Base-by-base conservation (phyloP, 2,113 vertebrate genomes). In the Lichenostomus cassidix region DNA sequence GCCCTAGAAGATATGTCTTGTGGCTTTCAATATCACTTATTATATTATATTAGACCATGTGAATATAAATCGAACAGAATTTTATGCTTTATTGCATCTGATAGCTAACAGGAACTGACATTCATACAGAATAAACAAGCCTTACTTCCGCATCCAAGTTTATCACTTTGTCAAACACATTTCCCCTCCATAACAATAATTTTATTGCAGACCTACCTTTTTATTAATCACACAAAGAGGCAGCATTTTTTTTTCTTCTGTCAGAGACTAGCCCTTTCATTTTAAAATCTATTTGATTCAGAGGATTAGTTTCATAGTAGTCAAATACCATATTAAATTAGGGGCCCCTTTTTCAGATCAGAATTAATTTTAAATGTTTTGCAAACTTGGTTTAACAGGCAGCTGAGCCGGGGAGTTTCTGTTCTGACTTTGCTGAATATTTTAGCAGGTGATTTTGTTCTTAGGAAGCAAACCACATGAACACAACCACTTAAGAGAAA, bases 71-170 rank as follows among this genome's bases (percentile, higher is more conserved):
- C 88, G 68, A 88, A 70, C 15, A 64, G 56, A 90, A 81, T 81
- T 93, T 94, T 93, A 71, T 96, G 79, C 58, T 94, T 95, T 92
- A 71, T 93, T 81, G 60, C 75, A 64, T 87, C 83, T 84, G 60
- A 81, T 94, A 83, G 64, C 73, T 92, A 60, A 75, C 55, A 92
- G 93, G 31, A 93, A 60, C 80, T 89, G 79, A 74, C 73, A 81
- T 71, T 75, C 71, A 60, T 52, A 56, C 60, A 80, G 69, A 83
- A 59, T 23, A 83, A 90, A 78, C 33, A 55, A 96, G 55, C 31
- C 22, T 31, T 80, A 81, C 15, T 81, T 89, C 79, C 94, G 28
- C 39, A 83, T 90, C 55, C 76, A 75, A 64, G 18, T 78, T 86
- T 84, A 93, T 90, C 2, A 0, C 60, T 89, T 86, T 5, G 2